phyloP scores from a whole-genome alignment of 1,140 invertebrate species.

The Zophobas atratus region DNA sequence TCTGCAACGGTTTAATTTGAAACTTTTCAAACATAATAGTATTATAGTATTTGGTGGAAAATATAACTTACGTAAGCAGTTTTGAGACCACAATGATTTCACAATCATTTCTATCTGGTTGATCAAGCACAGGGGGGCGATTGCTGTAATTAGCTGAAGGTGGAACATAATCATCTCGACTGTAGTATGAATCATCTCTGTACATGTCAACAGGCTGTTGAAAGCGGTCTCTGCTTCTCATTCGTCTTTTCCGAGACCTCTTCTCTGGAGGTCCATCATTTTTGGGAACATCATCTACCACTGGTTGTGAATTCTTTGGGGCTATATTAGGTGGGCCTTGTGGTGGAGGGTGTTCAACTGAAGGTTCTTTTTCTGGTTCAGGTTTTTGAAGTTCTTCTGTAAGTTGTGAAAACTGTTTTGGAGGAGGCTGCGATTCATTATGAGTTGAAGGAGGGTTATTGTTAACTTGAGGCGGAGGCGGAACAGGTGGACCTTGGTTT shows the following conservation, averaged over 20 bases:
- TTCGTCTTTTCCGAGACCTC: conserved; percentile 15
- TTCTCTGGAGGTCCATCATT: conserved; percentile 25
- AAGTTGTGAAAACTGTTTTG: conserved; percentile 5
- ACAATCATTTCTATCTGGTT: conserved; percentile 83
- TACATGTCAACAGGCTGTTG: conserved; percentile 15
- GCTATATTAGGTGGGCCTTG: background rate
- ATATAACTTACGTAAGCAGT: conserved; percentile 79
- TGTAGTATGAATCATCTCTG: conserved; percentile 45
- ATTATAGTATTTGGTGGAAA: background rate
- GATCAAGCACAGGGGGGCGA: conserved; percentile 65
- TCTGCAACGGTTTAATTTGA: conserved; percentile 68
- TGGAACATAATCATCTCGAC: conserved; percentile 45
- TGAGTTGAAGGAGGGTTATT: conserved; percentile 38
- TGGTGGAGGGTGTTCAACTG: background rate
- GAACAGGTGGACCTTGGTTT: conserved; percentile 25
- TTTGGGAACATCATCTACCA: background rate
- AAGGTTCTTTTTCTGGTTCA: conserved; percentile 32
- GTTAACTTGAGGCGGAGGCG: conserved; percentile 2
- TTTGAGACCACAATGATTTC: conserved; percentile 90
- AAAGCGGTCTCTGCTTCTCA: conserved; percentile 29
- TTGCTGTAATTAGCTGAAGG: conserved; percentile 58
- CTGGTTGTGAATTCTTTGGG: background rate
- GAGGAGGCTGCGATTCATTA: conserved; percentile 34
- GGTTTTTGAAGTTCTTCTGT: conserved; percentile 33
- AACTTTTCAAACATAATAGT: background rate